Evolutionary conservation across 2,797 vertebrate species (phyloP).

Genomic region (Varecia variegata): DNA sequence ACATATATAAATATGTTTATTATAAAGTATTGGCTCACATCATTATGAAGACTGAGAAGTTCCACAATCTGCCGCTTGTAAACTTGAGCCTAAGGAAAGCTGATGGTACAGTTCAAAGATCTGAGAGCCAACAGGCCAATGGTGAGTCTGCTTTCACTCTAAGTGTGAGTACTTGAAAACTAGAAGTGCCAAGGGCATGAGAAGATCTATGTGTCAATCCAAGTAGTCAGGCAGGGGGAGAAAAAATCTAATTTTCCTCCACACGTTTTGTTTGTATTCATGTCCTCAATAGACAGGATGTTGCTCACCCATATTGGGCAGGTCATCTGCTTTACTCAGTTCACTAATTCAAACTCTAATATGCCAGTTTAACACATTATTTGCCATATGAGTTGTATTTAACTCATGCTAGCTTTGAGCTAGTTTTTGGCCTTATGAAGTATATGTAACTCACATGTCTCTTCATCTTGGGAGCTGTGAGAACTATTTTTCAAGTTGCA

Average conservation of each 20-base stretch:
- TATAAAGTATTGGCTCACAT: not conserved
- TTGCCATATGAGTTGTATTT: too few species aligned
- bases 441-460: too few species aligned
- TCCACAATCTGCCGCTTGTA: not conserved
- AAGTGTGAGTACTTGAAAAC: not conserved
- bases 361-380: not conserved
- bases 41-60: not conserved
- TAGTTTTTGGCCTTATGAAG: too few species aligned
- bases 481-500: too few species aligned
- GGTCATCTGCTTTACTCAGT: not conserved
- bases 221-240: not conserved
- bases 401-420: too few species aligned
- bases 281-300: not conserved
- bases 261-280: not conserved
- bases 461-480: too few species aligned
- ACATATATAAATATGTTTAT: not conserved
- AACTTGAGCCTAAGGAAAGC: not conserved
- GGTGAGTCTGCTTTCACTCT: not conserved
- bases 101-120: fast-evolving
- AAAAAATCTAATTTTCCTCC: not conserved
- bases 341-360: not conserved
- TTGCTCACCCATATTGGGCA: too few species aligned
- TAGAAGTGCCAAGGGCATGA: not conserved
- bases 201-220: not conserved
- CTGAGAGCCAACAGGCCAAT: not conserved